Percentiles rank a stretch among this genome's conserved stretches.
Conservation (phyloP, 1,140 invertebrate genomes). For the Bursaphelenchus mucronatus region DNA sequence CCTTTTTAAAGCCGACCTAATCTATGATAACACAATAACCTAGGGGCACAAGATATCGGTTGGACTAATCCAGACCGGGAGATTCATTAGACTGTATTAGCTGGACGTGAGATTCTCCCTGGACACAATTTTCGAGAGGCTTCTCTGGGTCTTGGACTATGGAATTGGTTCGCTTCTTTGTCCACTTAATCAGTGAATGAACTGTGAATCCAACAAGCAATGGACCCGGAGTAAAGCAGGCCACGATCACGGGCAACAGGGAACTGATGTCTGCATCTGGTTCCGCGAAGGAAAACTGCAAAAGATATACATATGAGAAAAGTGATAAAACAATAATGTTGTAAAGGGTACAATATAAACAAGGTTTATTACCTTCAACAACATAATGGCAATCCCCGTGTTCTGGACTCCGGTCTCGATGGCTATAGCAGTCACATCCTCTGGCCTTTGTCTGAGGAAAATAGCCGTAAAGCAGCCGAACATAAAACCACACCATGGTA, state of each 20-base stretch:
- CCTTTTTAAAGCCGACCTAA: too few relatives aligned
- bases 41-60: too few relatives aligned
- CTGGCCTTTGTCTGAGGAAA: conserved; percentile 47
- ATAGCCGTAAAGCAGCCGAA: conserved; percentile 67
- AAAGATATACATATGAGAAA: background rate
- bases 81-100: too few relatives aligned
- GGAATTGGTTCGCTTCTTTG: conserved; percentile 27
- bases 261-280: conserved; percentile 63
- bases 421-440: conserved; percentile 74
- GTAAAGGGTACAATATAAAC: background rate
- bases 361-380: conserved; percentile 65
- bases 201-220: conserved; percentile 64
- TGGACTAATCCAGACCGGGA: too few relatives aligned
- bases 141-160: too few relatives aligned
- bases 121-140: too few relatives aligned
- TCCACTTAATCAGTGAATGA: conserved; percentile 45
- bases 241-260: conserved; percentile 79
- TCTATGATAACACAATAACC: too few relatives aligned
- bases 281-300: conserved; percentile 62
- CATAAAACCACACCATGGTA: conserved; percentile 82
- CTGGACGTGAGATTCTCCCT: too few relatives aligned
- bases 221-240: conserved; percentile 87
- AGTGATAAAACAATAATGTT: background rate
- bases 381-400: conserved; percentile 82
- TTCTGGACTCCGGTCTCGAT: conserved; percentile 92